A percentile compares a stretch with the other conserved stretches of the same genome.
These are phyloP conservation scores for Syritta pipiens DNA, from an alignment of 2,888 invertebrate species.

Conservation along the genomic window DNA sequence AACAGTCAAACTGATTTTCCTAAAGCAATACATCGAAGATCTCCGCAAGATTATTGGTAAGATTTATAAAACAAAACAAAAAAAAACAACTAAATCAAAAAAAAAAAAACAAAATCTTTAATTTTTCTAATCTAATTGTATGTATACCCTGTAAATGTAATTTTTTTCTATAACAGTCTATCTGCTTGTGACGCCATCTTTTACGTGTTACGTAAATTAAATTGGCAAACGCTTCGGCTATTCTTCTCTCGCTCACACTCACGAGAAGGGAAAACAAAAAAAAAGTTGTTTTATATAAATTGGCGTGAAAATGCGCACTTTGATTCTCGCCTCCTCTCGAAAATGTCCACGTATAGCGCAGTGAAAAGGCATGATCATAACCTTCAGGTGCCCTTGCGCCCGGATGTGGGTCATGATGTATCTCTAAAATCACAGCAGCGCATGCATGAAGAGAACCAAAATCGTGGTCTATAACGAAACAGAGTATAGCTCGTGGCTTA, in stretches of 20 bases:
- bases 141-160: conserved; percentile 16
- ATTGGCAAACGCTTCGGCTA: conserved; percentile 45
- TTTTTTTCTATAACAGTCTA: no score
- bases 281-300: not conserved
- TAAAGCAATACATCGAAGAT: conserved; percentile 80
- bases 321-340: not conserved
- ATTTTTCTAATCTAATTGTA: conserved; percentile 22
- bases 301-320: conserved; percentile 55
- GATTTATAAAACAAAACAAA: conserved; percentile 64
- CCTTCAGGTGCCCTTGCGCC: conserved; percentile 63
- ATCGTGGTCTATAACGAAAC: no score
- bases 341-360: not conserved
- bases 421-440: conserved; percentile 15
- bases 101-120: conserved; percentile 5
- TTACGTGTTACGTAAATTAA: conserved; percentile 56
- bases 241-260: not conserved
- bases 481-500: conserved; percentile 18
- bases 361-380: conserved; percentile 63
- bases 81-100: conserved; percentile 5
- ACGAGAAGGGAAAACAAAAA: not conserved
- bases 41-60: conserved; percentile 80
- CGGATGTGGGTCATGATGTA: conserved; percentile 55
- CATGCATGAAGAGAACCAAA: conserved; percentile 35
- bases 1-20: conserved; percentile 80
- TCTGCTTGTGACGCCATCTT: conserved; percentile 60